Conservation (phyloP, 2,113 vertebrate species). For the Prunella fulvescens region DNA sequence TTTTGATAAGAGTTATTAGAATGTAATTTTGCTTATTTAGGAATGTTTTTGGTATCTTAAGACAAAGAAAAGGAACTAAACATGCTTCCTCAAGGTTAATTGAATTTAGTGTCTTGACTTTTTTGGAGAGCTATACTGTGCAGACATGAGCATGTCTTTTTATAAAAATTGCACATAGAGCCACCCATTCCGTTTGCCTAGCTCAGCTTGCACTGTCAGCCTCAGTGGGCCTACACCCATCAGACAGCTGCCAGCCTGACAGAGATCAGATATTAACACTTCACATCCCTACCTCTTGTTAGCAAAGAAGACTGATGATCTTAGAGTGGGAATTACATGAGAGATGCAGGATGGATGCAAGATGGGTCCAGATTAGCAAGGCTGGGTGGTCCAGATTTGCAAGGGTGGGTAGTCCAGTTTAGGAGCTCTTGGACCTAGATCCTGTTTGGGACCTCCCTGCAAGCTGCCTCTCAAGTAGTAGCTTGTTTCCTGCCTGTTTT, state of each 20-base stretch:
- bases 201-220: not conserved
- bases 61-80: not conserved
- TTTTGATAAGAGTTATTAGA: not conserved
- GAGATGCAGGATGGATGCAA: not conserved
- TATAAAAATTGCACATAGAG: not conserved
- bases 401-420: not conserved
- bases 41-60: not conserved
- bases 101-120: not conserved
- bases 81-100: not conserved
- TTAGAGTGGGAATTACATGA: not conserved
- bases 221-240: not conserved
- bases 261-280: not conserved
- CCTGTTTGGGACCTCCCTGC: not conserved
- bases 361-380: not conserved
- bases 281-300: not conserved
- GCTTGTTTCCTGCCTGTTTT: not conserved
- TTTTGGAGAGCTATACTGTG: not conserved
- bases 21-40: not conserved
- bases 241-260: not conserved
- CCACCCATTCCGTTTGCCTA: not conserved
- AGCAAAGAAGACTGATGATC: not conserved
- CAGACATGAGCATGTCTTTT: not conserved
- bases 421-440: not conserved
- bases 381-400: not conserved
- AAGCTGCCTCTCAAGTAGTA: not conserved